These are phyloP conservation scores for Euborellia annulipes DNA, from an alignment of 1,140 invertebrate genomes.

Conservation along the genomic window DNA sequence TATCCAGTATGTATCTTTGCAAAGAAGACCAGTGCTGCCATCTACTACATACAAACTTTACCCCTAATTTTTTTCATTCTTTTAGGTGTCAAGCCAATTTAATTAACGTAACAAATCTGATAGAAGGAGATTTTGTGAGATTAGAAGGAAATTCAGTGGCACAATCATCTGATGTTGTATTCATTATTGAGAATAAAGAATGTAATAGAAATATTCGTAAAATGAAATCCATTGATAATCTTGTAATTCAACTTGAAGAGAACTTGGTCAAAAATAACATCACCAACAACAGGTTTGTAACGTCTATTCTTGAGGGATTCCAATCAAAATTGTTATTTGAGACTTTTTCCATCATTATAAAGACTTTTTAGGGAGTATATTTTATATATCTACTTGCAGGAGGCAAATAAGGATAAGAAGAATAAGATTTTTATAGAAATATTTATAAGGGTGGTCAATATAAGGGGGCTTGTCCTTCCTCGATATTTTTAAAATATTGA, in stretches of 20 bases:
- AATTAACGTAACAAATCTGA: conserved; percentile 42
- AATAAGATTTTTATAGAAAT: too few relatives aligned
- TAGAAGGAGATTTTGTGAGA: conserved; percentile 51
- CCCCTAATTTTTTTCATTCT: background rate
- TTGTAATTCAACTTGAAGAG: conserved; percentile 46
- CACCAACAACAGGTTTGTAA: conserved; percentile 42
- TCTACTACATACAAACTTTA: conserved; percentile 1
- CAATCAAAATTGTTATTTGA: too few relatives aligned
- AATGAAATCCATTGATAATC: conserved; percentile 44
- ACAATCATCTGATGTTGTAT: conserved; percentile 63
- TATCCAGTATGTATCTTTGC: conserved; percentile 56
- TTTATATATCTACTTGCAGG: too few relatives aligned
- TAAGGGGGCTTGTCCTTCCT: too few relatives aligned
- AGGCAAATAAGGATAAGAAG: too few relatives aligned
- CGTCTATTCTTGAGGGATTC: too few relatives aligned
- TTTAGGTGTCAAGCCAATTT: conserved; percentile 7
- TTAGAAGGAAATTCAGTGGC: conserved; percentile 35
- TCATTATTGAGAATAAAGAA: conserved; percentile 69
- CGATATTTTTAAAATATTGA: conserved; percentile 14
- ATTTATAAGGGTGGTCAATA: too few relatives aligned
- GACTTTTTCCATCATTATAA: too few relatives aligned
- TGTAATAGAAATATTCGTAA: conserved; percentile 54
- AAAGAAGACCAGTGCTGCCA: too few relatives aligned
- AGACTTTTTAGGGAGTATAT: too few relatives aligned
- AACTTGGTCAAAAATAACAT: conserved; percentile 44